Evolutionary conservation across 2,113 vertebrate genomes (phyloP), one percentile per base, ranked within the genome.

Genomic region (Anser cygnoides): DNA sequence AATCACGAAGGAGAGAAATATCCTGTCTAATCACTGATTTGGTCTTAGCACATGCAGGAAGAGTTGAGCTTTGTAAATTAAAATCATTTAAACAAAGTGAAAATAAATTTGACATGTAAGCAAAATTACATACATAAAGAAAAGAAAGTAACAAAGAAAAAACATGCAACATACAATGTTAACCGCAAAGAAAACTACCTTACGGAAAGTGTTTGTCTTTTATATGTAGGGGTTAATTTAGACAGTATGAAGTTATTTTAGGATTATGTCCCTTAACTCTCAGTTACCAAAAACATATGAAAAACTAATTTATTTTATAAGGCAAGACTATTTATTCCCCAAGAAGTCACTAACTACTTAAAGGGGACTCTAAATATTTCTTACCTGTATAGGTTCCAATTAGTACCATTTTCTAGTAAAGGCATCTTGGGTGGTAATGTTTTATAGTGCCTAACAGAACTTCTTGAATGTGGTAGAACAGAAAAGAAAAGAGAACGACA

Each of bases 351-450:
- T 72, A 91, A 67, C 70, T 90, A 82, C 43, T 79, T 79, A 82
- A 87, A 43, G 74, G 43, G 29, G 37, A 93, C 91, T 95, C 87
- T 83, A 58, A 86, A 86, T 10, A 88, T 31, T 87, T 97, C 98
- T 99, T 99, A 99, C 99, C 98, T 99, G 98, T 99, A 99, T 71
- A 99, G 98, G 95, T 98, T 98, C 98, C 99, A 99, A 97, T 98
- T 98, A 98, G 98, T 98, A 98, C 98, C 97, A 74, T 98, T 99
- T 96, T 98, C 98, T 98, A 99, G 98, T 85, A 99, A 98, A 98
- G 98, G 98, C 99, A 99, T 99, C 99, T 98, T 99, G 96, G 98
- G 98, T 84, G 98, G 99, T 84, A 99, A 98, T 89, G 98, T 99
- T 98, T 98, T 98, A 99, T 96, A 99, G 97, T 98, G 96, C 97